phyloP scores from a whole-genome alignment of 2,888 invertebrate genomes.

The Pherbina coryleti region DNA sequence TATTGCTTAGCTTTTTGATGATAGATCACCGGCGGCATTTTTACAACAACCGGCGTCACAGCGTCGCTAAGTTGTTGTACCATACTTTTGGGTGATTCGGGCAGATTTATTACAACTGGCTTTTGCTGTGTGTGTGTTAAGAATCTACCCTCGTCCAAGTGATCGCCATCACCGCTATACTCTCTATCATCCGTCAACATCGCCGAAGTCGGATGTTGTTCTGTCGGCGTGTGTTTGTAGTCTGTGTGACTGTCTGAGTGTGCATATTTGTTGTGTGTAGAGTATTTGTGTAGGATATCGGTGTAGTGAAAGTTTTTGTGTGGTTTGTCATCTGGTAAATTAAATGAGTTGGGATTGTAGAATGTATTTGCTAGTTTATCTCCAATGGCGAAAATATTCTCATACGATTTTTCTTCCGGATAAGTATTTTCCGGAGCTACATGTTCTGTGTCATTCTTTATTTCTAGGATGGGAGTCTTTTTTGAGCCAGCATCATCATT shows the following conservation, averaged over 20 bases:
- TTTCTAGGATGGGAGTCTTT: neutral
- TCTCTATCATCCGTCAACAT: neutral
- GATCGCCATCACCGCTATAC: neutral
- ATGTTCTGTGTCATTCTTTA: neutral
- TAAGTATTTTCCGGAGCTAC: neutral
- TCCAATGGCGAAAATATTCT: slow-evolving; percentile 20
- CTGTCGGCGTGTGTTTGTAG: neutral
- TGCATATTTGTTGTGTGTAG: slow-evolving; percentile 7
- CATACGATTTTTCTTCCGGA: slow-evolving; percentile 11
- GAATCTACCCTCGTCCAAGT: neutral
- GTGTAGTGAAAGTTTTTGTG: slow-evolving; percentile 30
- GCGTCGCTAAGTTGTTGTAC: slow-evolving; percentile 7
- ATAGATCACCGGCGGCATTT: slow-evolving; percentile 50
- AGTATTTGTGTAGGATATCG: slow-evolving; percentile 35
- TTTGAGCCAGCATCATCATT: neutral
- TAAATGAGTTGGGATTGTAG: slow-evolving; percentile 21
- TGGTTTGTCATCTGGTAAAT: neutral
- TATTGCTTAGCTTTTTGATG: slow-evolving; percentile 23
- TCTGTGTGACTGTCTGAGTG: neutral
- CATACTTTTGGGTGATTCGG: slow-evolving; percentile 29
- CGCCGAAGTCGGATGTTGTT: neutral
- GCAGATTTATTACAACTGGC: slow-evolving; percentile 49
- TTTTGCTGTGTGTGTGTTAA: slow-evolving; percentile 26
- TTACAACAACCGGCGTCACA: slow-evolving; percentile 44
- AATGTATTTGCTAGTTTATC: neutral